These are phyloP conservation scores for Marmota flaviventris DNA, from an alignment of 2,113 vertebrate species.

Conservation along the genomic window DNA sequence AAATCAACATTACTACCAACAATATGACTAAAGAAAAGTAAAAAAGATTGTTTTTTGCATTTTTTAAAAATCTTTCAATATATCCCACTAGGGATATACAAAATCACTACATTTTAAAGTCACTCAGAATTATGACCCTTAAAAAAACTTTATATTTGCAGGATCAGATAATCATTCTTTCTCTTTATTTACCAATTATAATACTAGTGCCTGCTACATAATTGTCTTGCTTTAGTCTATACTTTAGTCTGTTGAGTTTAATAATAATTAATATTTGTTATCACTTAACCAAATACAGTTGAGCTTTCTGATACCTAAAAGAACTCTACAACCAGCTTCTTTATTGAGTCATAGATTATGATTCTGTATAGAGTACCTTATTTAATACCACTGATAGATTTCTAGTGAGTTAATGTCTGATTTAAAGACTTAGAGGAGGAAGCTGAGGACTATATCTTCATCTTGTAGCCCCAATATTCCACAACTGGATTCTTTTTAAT, in stretches of 20 bases:
- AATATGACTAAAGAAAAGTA: neutral
- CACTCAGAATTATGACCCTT: neutral
- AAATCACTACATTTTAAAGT: conserved; percentile 36
- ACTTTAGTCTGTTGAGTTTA: conserved; percentile 19
- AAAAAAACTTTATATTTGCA: neutral
- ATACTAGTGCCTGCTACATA: neutral
- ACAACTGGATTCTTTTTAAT: conserved; percentile 14
- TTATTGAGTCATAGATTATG: neutral
- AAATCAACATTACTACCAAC: neutral
- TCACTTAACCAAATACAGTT: neutral
- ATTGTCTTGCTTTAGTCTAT: conserved; percentile 30
- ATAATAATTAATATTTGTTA: neutral
- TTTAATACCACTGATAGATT: neutral
- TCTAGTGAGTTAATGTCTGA: neutral
- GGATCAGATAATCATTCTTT: conserved; percentile 26
- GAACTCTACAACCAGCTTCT: neutral
- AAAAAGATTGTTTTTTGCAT: neutral
- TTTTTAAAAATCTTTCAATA: neutral
- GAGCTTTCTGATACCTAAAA: neutral
- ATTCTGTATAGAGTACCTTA: neutral
- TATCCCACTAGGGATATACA: neutral
- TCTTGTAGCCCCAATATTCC: neutral
- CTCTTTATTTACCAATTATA: neutral
- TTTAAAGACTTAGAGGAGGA: conserved; percentile 1
- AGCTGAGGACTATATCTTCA: neutral